These are phyloP conservation scores for Corythoichthys intestinalis DNA, from an alignment of 2,113 vertebrate genomes.

Conservation along the genomic window DNA sequence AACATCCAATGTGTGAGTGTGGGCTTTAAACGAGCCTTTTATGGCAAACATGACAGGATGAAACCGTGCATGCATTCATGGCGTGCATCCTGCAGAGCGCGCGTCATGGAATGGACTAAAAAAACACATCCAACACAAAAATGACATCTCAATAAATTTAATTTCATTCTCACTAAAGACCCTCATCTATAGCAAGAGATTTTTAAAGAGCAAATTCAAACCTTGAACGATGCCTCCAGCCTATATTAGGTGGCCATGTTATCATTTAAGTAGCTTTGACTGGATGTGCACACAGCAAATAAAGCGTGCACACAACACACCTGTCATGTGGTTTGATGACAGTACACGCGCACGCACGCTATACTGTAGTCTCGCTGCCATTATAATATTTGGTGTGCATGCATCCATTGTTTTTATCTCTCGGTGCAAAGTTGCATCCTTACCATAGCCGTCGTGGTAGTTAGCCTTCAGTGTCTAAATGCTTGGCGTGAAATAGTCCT, in stretches of 20 bases:
- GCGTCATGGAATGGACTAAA: slow-evolving; percentile 20
- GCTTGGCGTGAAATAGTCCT: slow-evolving; percentile 55
- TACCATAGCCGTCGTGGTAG: slow-evolving; percentile 69
- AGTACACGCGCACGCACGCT: slow-evolving; percentile 12
- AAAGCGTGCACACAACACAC: slow-evolving; percentile 55
- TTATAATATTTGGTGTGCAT: not conserved
- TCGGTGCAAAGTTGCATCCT: slow-evolving; percentile 65
- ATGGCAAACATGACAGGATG: slow-evolving; percentile 1
- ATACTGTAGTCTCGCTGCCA: not conserved
- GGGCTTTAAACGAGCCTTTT: slow-evolving; percentile 10
- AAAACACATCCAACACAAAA: slow-evolving; percentile 9
- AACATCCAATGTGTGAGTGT: slow-evolving; percentile 1
- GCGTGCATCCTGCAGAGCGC: slow-evolving; percentile 1
- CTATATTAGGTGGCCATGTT: not conserved
- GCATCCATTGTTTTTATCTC: slow-evolving; percentile 6
- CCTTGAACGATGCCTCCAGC: not conserved
- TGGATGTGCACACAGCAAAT: slow-evolving; percentile 54
- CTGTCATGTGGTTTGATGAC: not conserved
- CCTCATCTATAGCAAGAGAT: not conserved
- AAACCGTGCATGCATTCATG: not conserved
- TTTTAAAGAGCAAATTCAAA: not conserved
- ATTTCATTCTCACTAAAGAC: slow-evolving; percentile 39
- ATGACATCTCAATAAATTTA: slow-evolving; percentile 7
- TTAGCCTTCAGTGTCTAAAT: slow-evolving; percentile 57
- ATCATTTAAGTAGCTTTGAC: not conserved